Conservation (phyloP, 2,888 invertebrate species). For the Tromatobia lineatoria region DNA sequence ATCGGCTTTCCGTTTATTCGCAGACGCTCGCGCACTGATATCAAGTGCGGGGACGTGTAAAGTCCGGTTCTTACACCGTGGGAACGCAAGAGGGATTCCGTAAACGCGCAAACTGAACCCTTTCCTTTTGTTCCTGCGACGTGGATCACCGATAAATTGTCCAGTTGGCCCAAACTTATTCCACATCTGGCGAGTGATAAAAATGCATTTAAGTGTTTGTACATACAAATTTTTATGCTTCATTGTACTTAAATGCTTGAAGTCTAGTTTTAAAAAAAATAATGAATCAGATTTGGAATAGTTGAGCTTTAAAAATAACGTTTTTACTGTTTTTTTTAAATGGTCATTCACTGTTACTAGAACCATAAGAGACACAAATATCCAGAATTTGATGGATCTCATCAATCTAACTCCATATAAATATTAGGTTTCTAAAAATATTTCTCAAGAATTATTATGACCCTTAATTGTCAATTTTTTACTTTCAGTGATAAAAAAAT, state of each 20-base stretch:
- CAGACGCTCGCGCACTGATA: slow-evolving; percentile 96
- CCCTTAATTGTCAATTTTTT: neutral
- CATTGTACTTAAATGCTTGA: no score
- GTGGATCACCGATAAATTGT: slow-evolving; percentile 95
- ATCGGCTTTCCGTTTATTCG: slow-evolving; percentile 94
- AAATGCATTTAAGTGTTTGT: neutral
- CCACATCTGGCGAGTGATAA: slow-evolving; percentile 87
- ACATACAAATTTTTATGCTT: no score
- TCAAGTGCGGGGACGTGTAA: slow-evolving; percentile 98
- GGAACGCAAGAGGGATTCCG: slow-evolving; percentile 94
- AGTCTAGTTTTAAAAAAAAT: no score
- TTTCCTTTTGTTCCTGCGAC: slow-evolving; percentile 99
- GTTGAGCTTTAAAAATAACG: no score
- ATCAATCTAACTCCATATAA: neutral
- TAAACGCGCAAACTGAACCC: slow-evolving; percentile 97
- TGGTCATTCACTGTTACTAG: no score
- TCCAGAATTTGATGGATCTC: neutral
- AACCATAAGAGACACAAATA: neutral
- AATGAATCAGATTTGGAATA: no score
- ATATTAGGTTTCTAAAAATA: neutral
- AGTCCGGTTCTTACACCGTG: slow-evolving; percentile 96
- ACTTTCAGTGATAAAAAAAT: neutral
- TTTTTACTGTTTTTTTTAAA: no score
- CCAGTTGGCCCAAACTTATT: slow-evolving; percentile 88
- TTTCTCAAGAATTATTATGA: neutral